phyloP scores from a whole-genome alignment of 1,140 invertebrate species.

The Cyphomyrmex costatus region DNA sequence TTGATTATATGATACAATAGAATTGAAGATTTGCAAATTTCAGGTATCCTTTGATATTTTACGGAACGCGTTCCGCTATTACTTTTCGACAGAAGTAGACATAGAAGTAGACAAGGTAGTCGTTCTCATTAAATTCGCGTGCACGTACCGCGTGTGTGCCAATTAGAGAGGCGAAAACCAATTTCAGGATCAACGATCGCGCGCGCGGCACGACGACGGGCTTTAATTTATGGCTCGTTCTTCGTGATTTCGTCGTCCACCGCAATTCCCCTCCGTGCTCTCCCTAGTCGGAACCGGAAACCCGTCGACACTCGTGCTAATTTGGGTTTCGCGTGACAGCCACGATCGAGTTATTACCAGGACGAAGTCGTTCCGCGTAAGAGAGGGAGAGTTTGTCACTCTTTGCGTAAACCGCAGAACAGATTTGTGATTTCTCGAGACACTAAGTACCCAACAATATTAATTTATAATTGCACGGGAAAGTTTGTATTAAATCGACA shows the following conservation, averaged over 20 bases:
- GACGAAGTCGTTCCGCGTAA: constrained; percentile 52
- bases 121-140: constrained; percentile 75
- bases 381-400: constrained; percentile 62
- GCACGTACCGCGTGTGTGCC: constrained; percentile 69
- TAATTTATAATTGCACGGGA: constrained; percentile 52
- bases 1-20: neutral
- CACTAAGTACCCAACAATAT: constrained; percentile 12
- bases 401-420: constrained; percentile 48
- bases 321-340: constrained; percentile 77
- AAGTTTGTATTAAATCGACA: constrained; percentile 43
- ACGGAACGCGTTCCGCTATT: neutral
- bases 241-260: constrained; percentile 76
- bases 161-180: constrained; percentile 79
- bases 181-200: constrained; percentile 77
- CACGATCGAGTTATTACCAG: constrained; percentile 77
- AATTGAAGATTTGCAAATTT: neutral
- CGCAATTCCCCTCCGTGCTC: constrained; percentile 66
- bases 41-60: constrained; percentile 48
- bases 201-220: constrained; percentile 70
- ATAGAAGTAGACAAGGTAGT: constrained; percentile 54
- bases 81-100: constrained; percentile 26
- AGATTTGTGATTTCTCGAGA: constrained; percentile 40
- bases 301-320: constrained; percentile 75
- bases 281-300: constrained; percentile 75
- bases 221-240: constrained; percentile 79